Base-by-base conservation (phyloP, 2,888 invertebrate species). In the Aphelenchoides bicaudatus region DNA sequence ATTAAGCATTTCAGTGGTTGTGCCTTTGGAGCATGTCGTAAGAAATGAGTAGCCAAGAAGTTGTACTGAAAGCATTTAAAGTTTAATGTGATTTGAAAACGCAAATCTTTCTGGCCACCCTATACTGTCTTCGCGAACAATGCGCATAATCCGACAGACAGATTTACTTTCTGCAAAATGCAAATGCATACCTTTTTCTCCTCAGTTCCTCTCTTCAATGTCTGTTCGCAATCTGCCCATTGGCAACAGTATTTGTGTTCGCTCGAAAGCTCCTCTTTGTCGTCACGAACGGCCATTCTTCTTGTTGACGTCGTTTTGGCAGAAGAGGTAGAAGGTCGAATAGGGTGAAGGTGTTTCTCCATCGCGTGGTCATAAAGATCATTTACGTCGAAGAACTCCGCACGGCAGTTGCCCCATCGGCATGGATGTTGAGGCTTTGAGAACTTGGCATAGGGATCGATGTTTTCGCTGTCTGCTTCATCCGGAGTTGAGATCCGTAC, bases 171-270 rank as follows among this genome's bases (percentile, higher is more conserved):
- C 6, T 43, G 19, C 43, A 16, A 6, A 6, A 43, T 43, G 43
- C n/a, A n/a, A n/a, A n/a, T n/a, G n/a, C n/a, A n/a, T n/a, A n/a
- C 65, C 58, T 65, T 58, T 39, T 65, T 65, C n/a, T 67, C 51
- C 5, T 25, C 47, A 34, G 59, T 58, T 2, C 65, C 65, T 5
- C 66, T 43, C 31, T 51, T 56, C 37, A 62, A 29, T 8, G 30
- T 52, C 66, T 59, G 58, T n/a, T 67, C 67, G 43, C 65, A 65
- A 31, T 63, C 49, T 8, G 30, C 39, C 65, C 65, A 67, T 10
- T 54, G 49, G 39, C 64, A 65, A 30, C 39, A 28, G 39, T 54
- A 64, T 16, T 28, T 43, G 47, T 52, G 38, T 25, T 50, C 54
- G 19, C 54, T 25, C 3, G 19, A 23, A 3, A 16, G 28, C 28